Percentiles rank a stretch among this genome's conserved stretches.
Evolutionary conservation across 2,888 invertebrate genomes (phyloP).

Genomic region (Acanthosepion pharaonis): DNA sequence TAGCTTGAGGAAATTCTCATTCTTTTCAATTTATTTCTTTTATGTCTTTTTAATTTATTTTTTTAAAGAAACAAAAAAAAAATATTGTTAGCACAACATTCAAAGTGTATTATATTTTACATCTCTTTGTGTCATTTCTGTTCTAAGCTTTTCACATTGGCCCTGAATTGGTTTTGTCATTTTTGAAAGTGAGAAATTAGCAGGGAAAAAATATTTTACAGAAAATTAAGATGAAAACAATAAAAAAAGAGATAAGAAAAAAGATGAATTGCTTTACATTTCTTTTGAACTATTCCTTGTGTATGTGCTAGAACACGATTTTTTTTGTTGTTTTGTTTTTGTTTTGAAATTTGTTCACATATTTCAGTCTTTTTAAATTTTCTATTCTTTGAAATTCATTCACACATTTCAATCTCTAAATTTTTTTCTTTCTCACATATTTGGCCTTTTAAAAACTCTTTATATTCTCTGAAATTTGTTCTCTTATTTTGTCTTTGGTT

Average conservation of each 20-base stretch:
- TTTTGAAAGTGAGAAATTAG: constrained; percentile 33
- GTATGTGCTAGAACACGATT: neutral
- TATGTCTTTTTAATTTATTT: neutral
- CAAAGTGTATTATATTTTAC: neutral
- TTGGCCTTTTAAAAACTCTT: constrained; percentile 18
- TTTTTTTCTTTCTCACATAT: neutral
- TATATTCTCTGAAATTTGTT: neutral
- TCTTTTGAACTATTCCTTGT: neutral
- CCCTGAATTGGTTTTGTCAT: neutral
- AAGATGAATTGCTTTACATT: neutral
- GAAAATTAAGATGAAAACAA: constrained; percentile 33
- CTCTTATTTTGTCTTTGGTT: neutral
- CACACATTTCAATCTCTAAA: neutral
- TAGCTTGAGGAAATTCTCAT: neutral
- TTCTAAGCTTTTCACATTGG: neutral
- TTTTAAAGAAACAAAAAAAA: neutral
- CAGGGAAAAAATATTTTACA: neutral
- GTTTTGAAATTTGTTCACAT: neutral
- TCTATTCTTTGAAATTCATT: neutral
- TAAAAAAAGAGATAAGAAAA: neutral
- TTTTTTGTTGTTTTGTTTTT: neutral
- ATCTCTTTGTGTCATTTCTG: neutral
- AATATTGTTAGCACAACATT: neutral
- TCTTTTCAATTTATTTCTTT: neutral
- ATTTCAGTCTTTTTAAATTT: neutral